These are phyloP conservation scores for Emydoidea blandingii DNA, from an alignment of 2,797 vertebrate species.

Conservation along the genomic window DNA sequence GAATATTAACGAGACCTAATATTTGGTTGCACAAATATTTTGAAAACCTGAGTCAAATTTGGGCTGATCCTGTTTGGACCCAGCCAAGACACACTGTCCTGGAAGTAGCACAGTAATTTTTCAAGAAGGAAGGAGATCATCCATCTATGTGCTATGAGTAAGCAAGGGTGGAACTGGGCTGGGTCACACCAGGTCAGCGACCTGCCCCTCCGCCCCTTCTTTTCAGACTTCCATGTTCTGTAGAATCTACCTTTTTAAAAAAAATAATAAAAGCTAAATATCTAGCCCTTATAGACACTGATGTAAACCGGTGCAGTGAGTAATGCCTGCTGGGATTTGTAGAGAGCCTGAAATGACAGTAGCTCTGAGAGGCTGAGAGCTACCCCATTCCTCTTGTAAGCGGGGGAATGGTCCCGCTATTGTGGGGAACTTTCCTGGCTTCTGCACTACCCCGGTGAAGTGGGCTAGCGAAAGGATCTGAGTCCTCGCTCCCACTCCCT, in stretches of 20 bases:
- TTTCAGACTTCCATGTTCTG: background rate
- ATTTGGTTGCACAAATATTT: background rate
- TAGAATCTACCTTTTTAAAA: background rate
- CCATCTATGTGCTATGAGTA: background rate
- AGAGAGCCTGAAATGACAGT: background rate
- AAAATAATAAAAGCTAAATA: background rate
- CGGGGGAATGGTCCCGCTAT: too few species aligned
- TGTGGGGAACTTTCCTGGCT: too few species aligned
- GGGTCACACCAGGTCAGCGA: background rate
- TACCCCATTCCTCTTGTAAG: rapidly evolving
- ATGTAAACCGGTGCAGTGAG: background rate
- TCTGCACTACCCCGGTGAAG: too few species aligned
- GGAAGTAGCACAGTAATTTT: background rate
- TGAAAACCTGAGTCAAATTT: background rate
- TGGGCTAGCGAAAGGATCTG: too few species aligned
- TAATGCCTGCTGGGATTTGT: background rate
- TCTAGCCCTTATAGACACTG: background rate
- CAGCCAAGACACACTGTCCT: background rate
- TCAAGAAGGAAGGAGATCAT: background rate
- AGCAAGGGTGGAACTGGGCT: background rate
- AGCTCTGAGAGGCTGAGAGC: background rate
- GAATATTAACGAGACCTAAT: background rate
- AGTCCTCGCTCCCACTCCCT: too few species aligned
- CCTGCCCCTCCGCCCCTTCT: background rate
- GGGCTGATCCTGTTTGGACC: background rate